Percentiles rank a stretch among this genome's conserved stretches.
phyloP scores from a whole-genome alignment of 2,797 vertebrate species.

The Serranus cabrilla region DNA sequence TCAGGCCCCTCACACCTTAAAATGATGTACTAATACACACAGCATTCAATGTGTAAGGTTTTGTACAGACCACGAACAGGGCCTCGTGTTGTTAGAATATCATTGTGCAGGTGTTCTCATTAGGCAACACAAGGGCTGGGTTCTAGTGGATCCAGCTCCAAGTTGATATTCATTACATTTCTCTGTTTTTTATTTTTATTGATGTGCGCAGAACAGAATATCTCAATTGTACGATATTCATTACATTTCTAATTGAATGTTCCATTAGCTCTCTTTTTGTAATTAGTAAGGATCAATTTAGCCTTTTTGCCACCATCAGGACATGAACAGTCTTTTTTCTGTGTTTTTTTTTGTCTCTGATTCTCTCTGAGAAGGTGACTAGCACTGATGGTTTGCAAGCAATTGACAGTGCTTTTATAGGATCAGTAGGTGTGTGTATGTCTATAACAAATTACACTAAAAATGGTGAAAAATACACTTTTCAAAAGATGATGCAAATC shows the following conservation, averaged over 20 bases:
- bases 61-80: constrained; percentile 9
- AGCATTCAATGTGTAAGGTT: background rate
- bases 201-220: too few species aligned
- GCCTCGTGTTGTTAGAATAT: background rate
- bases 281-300: background rate
- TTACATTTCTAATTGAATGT: background rate
- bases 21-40: constrained; percentile 35
- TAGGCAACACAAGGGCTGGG: background rate
- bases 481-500: constrained; percentile 68
- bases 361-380: constrained; percentile 50
- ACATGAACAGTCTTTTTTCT: constrained; percentile 29
- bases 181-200: too few species aligned
- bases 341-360: constrained; percentile 35
- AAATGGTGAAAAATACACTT: constrained; percentile 65
- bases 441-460: constrained; percentile 65
- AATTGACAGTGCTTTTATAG: constrained; percentile 69
- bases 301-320: constrained; percentile 11
- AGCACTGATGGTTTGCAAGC: constrained; percentile 55
- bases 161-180: background rate
- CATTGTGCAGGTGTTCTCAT: background rate
- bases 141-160: background rate
- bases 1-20: constrained; percentile 59
- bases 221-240: too few species aligned
- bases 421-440: constrained; percentile 68
- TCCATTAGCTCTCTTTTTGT: background rate